phyloP scores from a whole-genome alignment of 2,113 vertebrate species.

The Osmerus mordax region DNA sequence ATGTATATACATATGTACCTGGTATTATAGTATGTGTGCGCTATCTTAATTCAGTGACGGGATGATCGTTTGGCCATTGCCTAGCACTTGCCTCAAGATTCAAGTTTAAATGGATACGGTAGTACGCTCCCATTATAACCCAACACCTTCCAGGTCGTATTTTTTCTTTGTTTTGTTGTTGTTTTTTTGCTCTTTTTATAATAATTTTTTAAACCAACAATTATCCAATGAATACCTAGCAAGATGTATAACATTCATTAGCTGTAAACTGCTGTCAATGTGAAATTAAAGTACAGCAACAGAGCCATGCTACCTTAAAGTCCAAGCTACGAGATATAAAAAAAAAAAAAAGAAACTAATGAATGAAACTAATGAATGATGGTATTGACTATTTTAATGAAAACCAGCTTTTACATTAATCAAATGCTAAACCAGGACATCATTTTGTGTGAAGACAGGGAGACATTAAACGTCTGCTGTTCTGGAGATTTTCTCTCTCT shows the following conservation, averaged over 20 bases:
- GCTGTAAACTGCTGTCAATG: conserved; percentile 81
- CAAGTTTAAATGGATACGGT: conserved; percentile 5
- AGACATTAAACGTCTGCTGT: too few species aligned
- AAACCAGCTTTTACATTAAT: conserved; percentile 68
- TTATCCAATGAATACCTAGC: conserved; percentile 83
- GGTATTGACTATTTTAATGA: conserved; percentile 52
- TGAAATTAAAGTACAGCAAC: conserved; percentile 69
- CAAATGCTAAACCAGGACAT: conserved; percentile 45
- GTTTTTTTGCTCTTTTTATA: too few species aligned
- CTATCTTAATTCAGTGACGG: neutral
- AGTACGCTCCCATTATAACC: conserved; percentile 1
- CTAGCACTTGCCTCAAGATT: conserved; percentile 18
- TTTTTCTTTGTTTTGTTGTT: conserved; percentile 37
- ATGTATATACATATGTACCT: conserved; percentile 40
- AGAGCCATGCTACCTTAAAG: conserved; percentile 96
- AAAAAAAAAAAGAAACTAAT: conserved; percentile 62
- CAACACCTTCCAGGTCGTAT: conserved; percentile 53
- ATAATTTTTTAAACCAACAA: conserved; percentile 71
- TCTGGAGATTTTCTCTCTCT: neutral
- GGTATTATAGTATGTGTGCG: conserved; percentile 39
- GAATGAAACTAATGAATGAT: conserved; percentile 46
- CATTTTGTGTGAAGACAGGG: neutral
- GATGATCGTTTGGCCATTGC: conserved; percentile 12
- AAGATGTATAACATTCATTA: conserved; percentile 86
- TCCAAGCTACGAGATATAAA: conserved; percentile 86